Evolutionary conservation across 2,888 invertebrate species (phyloP), one percentile per base, ranked within the genome.

Genomic region (Acronicta leporina): DNA sequence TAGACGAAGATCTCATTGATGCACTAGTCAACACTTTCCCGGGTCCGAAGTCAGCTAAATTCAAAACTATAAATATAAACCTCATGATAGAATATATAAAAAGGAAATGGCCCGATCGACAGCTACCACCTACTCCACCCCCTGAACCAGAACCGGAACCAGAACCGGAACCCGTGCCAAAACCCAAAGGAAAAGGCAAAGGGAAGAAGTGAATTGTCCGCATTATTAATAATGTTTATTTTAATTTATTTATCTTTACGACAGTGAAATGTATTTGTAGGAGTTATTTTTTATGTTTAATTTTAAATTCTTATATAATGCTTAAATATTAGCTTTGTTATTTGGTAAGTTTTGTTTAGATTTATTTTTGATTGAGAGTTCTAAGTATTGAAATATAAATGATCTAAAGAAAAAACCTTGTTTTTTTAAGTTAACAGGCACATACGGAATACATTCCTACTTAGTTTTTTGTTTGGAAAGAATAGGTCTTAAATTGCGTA

Each of bases 101-200:
- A 48, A 80, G 88, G 27, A 87, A 87, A 73, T 92, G 91, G 90
- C 91, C 92, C 4, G 89, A 90, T 1, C 83, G 83, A 14, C 75
- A 85, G 33, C 62, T 91, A 33, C 90, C 88, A 0, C 83, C 84
- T 0, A 88, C 88, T 10, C 88, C 89, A 6, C 86, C 85, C 0
- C 87, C 88, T 0, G 85, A 87, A 68, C 78, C 80, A 0, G 84
- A 82, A 68, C 76, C 72, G 0, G 76, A 35, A 45, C 63, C 58
- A 2, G 33, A 16, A 27, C 60, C 57, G 0, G 7, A 15, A 40
- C 33, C 33, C 10, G 16, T 20, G 0, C 14, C 43, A 10, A 14
- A 55, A 33, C 40, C 40, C 8, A 14, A 55, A 33, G 43, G 35
- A 13, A 68, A 68, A 50, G 44, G n/a, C 3, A 63, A 60, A 20